These are phyloP conservation scores for Epinotia bilunana DNA, from an alignment of 2,888 invertebrate species.

Conservation along the genomic window DNA sequence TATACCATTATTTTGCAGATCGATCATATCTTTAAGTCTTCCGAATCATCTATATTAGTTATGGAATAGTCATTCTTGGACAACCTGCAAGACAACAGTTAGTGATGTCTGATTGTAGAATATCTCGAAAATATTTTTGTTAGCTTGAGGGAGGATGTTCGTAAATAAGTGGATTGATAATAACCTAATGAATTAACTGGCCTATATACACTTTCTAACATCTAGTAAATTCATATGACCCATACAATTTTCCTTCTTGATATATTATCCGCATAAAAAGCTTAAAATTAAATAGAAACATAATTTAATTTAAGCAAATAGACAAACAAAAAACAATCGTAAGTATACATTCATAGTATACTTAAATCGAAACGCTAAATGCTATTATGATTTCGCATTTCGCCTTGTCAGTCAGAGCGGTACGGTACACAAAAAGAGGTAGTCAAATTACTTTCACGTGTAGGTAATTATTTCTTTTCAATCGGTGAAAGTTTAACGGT, in stretches of 20 bases:
- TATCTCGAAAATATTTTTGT: no score
- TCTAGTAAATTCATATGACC: no score
- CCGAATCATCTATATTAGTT: constrained; percentile 26
- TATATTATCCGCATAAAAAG: no score
- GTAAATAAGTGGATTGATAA: no score
- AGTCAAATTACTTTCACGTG: constrained; percentile 44
- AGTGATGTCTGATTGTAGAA: no score
- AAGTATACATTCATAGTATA: background rate
- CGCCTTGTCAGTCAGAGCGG: constrained; percentile 24
- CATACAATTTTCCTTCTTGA: no score
- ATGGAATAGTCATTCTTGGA: background rate
- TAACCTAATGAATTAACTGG: no score
- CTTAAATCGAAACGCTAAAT: constrained; percentile 26
- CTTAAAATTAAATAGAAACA: no score
- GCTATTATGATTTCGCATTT: constrained; percentile 25
- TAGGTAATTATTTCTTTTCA: constrained; percentile 45
- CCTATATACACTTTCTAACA: no score
- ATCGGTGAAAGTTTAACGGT: constrained; percentile 44
- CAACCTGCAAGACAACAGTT: no score
- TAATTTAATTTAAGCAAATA: background rate
- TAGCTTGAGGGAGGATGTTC: no score
- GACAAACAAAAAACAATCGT: background rate
- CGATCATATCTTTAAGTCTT: background rate
- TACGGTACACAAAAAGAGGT: constrained; percentile 36
- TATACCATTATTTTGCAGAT: background rate